Conservation (phyloP, 2,113 vertebrate genomes). For the Orientallactaga bullata region DNA sequence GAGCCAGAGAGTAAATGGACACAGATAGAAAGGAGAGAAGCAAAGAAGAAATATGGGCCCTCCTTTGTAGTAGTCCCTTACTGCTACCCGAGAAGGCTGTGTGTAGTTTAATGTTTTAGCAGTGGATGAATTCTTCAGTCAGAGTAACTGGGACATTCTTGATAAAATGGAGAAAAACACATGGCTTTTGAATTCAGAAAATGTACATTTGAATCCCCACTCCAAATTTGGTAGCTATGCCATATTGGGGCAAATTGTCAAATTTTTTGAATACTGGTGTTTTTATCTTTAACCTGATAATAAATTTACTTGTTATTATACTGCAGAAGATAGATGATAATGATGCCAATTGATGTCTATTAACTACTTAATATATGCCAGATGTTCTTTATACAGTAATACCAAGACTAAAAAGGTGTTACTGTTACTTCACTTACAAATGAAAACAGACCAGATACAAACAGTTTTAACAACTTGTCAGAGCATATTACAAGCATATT, state of each 20-base stretch:
- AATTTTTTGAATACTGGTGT: neutral
- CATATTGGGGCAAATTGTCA: neutral
- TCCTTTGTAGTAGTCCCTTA: neutral
- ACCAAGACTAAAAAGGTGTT: neutral
- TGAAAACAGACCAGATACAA: neutral
- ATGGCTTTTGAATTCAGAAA: neutral
- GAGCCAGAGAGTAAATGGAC: neutral
- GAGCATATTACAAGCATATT: neutral
- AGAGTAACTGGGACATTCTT: constrained; percentile 3
- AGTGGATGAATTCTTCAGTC: neutral
- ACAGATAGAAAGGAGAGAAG: neutral
- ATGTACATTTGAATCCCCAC: neutral
- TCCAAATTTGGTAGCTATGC: constrained; percentile 20
- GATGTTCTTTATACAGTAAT: neutral
- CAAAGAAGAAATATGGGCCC: neutral
- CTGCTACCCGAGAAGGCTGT: neutral
- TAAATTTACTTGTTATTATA: neutral
- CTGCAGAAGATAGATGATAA: neutral
- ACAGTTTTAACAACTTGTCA: neutral
- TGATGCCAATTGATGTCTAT: neutral
- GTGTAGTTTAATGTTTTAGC: neutral
- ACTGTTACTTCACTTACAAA: constrained; percentile 30
- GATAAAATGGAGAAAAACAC: neutral
- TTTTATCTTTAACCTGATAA: neutral
- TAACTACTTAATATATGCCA: neutral